Conservation (phyloP, 2,113 vertebrate species). For the Tautogolabrus adspersus region DNA sequence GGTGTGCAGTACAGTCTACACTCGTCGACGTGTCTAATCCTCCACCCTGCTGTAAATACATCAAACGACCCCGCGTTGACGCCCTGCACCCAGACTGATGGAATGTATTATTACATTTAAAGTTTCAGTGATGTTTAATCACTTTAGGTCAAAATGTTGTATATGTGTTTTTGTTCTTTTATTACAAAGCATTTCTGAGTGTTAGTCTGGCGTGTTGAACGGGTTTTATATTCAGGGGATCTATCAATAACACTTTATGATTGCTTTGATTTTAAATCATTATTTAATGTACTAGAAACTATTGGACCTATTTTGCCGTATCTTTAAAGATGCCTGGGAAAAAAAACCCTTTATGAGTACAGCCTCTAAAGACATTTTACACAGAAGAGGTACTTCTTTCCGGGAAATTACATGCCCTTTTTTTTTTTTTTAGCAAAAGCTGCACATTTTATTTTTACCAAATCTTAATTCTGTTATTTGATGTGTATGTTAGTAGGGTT, state of each 20-base stretch:
- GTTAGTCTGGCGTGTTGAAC: conserved; percentile 1
- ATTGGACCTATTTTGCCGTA: not conserved
- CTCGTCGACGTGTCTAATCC: not conserved
- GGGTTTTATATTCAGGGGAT: conserved; percentile 2
- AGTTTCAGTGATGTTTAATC: conserved; percentile 1
- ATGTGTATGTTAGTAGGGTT: conserved; percentile 19
- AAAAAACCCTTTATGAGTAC: not conserved
- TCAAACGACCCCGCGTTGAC: not conserved
- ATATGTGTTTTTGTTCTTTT: not conserved
- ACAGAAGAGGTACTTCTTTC: not conserved
- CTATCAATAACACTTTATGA: not conserved
- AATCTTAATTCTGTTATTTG: conserved; percentile 9
- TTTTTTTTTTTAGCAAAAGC: conserved; percentile 16
- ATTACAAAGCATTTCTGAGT: conserved; percentile 1
- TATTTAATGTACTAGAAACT: not conserved
- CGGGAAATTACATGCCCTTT: not conserved
- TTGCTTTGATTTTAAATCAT: conserved; percentile 1
- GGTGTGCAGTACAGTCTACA: not conserved
- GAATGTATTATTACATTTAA: conserved; percentile 30
- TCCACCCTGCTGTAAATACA: conserved; percentile 21
- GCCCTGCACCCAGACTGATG: conserved; percentile 17
- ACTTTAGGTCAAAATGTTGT: conserved; percentile 17
- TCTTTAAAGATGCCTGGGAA: not conserved
- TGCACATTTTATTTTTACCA: conserved; percentile 27
- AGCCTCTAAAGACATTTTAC: conserved; percentile 4